Conservation (phyloP, 2,888 invertebrate species). For the Melieria crassipennis region DNA sequence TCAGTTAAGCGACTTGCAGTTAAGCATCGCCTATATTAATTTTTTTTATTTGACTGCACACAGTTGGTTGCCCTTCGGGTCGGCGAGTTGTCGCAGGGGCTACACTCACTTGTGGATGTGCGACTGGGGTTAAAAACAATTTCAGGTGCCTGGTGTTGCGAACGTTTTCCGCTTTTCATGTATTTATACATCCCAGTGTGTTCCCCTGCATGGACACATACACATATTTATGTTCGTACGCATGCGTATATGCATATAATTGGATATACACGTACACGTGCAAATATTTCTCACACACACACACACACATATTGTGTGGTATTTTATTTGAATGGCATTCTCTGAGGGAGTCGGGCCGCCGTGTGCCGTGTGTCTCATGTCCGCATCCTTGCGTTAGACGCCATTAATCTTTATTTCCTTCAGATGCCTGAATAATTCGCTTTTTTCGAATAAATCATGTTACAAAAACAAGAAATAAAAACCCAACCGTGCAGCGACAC, state of each 20-base stretch:
- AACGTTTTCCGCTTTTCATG: background rate
- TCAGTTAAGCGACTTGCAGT: too few relatives aligned
- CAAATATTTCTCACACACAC: background rate
- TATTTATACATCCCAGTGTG: background rate
- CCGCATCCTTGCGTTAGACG: background rate
- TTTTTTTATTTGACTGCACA: too few relatives aligned
- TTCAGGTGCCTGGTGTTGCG: background rate
- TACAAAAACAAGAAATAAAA: too few relatives aligned
- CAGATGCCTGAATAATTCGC: constrained; percentile 28
- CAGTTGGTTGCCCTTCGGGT: too few relatives aligned
- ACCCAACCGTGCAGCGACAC: too few relatives aligned
- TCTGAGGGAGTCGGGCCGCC: too few relatives aligned
- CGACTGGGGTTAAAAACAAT: too few relatives aligned
- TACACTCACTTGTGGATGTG: too few relatives aligned
- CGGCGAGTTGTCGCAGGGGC: too few relatives aligned
- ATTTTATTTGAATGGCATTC: too few relatives aligned
- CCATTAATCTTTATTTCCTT: constrained; percentile 36
- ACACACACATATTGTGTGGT: too few relatives aligned
- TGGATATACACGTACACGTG: constrained; percentile 11
- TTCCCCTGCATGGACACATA: background rate
- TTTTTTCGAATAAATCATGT: constrained; percentile 21
- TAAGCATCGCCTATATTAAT: too few relatives aligned
- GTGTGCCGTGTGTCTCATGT: background rate
- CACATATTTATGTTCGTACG: constrained; percentile 5
- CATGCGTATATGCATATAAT: constrained; percentile 5